Base-by-base conservation (phyloP, 1,140 invertebrate genomes). In the Bombus picipes region DNA sequence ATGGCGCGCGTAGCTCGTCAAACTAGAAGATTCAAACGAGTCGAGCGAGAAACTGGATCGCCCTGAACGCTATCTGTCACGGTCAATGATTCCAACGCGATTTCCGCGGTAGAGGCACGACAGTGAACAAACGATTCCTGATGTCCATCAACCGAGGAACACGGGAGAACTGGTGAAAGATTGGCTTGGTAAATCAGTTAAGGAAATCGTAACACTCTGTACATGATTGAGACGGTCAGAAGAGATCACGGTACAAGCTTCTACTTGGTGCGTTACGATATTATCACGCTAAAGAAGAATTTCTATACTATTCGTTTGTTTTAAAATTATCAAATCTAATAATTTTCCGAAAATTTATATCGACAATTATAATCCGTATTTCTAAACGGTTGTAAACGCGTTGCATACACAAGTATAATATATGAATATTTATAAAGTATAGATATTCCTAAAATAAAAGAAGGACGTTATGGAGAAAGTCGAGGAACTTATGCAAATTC, bases 1-100 rank as follows among this genome's bases (percentile, higher is more conserved):
- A 37, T 18, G 53, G 68, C 65, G 72, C 82, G 62, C 71, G 62
- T 74, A 84, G 37, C 81, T 76, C 83, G 78, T 89, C 80, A 84
- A 47, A 65, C 62, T 53, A 81, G 87, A 76, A 37, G 81, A 89
- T 88, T 83, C 76, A 80, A 89, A 87, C 87, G 87, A 76, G 81
- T 43, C 78, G 84, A 72, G n/a, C 65, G 81, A 84, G 84, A 88
- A 89, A 87, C 87, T 84, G 68, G 87, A 90, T 89, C 81, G 88
- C 70, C 81, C 87, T 76, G 81, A 74, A 89, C 89, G 87, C 72
- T 47, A 66, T 81, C 87, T 89, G 84, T 90, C 85, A 89, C 88
- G 88, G 88, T 89, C 87, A 87, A 83, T 66, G 87, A 87, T 90
- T 90, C 88, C 77, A 68, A 53, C 75, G 73, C 87, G 88, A 89